Evolutionary conservation across 2,797 vertebrate species (phyloP), one percentile per base, ranked within the genome.

Genomic region (Schizothorax lantsangensis): DNA sequence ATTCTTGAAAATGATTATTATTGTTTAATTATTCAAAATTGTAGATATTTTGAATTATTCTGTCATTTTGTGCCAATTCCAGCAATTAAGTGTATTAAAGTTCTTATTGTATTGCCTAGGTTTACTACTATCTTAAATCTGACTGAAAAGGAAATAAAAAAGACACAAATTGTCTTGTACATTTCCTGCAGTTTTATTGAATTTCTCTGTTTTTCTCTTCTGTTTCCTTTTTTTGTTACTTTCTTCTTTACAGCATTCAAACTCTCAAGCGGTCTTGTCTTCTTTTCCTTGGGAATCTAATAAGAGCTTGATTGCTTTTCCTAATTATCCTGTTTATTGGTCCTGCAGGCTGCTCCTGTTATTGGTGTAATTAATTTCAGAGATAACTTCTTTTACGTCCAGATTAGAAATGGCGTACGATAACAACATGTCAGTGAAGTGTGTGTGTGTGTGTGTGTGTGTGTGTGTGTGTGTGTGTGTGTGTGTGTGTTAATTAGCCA

Each of bases 351-450:
- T 84, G 84, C 89, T 86, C 81, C 86, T 87, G 94, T 94, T 95
- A 95, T 95, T 95, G 95, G 92, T 94, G 94, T 94, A 95, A 96
- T 95, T 96, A 95, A 96, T 96, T 96, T 96, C 91, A 92, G 91
- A 94, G 95, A 95, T 96, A 95, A 95, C 94, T 92, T 94, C 93
- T 92, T 93, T 91, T 94, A 91, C 90, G 91, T 91, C 93, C 87
- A 86, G 93, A 93, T 94, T 91, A 92, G 91, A 89, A 93, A 93
- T 93, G 91, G 81, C 91, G 40, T 89, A 88, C 74, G 88, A 91
- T 90, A 92, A 91, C 86, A 80, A 81, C 84, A 84, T 87, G 87
- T 92, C 92, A 91, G 88, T 79, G 83, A 79, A 64, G 62, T n/a
- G n/a, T n/a, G n/a, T n/a, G n/a, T n/a, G n/a, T n/a, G n/a, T n/a